Percentiles rank a stretch among this genome's conserved stretches.
These are phyloP conservation scores for Anagrus nilaparvatae DNA, from an alignment of 1,140 invertebrate species.

Conservation along the genomic window DNA sequence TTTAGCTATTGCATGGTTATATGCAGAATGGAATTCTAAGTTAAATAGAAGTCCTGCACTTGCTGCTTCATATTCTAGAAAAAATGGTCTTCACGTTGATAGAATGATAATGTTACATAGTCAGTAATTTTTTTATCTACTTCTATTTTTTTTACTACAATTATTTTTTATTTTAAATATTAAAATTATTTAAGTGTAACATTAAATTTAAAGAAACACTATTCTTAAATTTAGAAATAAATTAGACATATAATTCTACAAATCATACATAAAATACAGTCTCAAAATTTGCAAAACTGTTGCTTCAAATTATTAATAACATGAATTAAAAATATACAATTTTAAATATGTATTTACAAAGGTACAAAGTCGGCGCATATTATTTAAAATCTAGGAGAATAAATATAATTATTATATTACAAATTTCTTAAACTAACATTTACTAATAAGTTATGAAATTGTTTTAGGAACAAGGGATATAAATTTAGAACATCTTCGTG, in stretches of 20 bases:
- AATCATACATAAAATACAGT: neutral
- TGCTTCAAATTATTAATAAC: neutral
- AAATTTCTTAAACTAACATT: neutral
- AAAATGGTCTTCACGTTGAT: constrained; percentile 33
- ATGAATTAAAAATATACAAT: neutral
- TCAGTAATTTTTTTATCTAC: constrained; percentile 33
- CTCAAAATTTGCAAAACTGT: too few relatives aligned
- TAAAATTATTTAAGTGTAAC: too few relatives aligned
- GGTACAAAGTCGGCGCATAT: constrained; percentile 6
- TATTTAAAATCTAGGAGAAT: neutral
- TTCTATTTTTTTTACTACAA: neutral
- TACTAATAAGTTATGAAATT: too few relatives aligned
- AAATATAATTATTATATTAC: neutral
- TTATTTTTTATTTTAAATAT: constrained; percentile 4
- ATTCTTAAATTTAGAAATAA: too few relatives aligned
- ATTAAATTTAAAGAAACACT: too few relatives aligned
- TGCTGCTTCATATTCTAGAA: constrained; percentile 31
- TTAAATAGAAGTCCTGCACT: constrained; percentile 17
- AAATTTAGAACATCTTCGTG: constrained; percentile 17
- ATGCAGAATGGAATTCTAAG: constrained; percentile 35
- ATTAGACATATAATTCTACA: too few relatives aligned
- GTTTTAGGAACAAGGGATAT: constrained; percentile 40
- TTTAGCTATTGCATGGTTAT: constrained; percentile 41
- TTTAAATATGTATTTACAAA: constrained; percentile 3
- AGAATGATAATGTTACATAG: constrained; percentile 37